Evolutionary conservation across 2,888 invertebrate species (phyloP).

Genomic region (Heliconius cydno): DNA sequence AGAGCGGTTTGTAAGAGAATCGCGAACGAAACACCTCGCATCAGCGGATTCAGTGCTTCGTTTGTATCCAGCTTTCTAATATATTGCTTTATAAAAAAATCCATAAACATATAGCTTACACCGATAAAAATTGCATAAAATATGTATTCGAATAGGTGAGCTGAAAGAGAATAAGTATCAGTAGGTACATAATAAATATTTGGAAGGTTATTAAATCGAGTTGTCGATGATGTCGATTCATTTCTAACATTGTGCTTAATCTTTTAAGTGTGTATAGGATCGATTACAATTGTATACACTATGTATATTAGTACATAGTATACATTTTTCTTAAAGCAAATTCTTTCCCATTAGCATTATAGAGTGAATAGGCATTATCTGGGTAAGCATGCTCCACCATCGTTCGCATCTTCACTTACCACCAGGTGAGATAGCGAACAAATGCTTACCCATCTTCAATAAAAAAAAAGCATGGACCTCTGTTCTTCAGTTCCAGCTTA

Average conservation of each 20-base stretch:
- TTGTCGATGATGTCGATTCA: no score
- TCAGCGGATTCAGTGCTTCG: slow-evolving; percentile 62
- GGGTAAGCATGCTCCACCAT: no score
- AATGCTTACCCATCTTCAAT: no score
- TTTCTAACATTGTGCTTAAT: not conserved
- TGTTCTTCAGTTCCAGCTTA: not conserved
- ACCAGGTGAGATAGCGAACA: no score
- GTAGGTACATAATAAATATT: not conserved
- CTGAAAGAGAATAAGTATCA: slow-evolving; percentile 51
- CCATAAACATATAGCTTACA: slow-evolving; percentile 70
- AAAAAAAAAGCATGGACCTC: not conserved
- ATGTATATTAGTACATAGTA: no score
- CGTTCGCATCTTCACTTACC: no score
- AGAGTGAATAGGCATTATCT: no score
- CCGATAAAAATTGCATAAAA: slow-evolving; percentile 60
- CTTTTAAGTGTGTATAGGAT: no score
- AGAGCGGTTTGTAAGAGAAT: slow-evolving; percentile 62
- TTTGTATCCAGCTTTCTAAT: slow-evolving; percentile 62
- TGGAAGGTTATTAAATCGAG: not conserved
- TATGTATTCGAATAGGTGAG: slow-evolving; percentile 61
- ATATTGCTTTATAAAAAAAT: slow-evolving; percentile 70
- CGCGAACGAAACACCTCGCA: slow-evolving; percentile 64
- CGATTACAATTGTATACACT: no score
- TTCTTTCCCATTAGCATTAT: not conserved
- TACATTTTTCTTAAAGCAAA: not conserved